These are phyloP conservation scores for Callipepla squamata DNA, from an alignment of 2,113 vertebrate species.

Conservation along the genomic window DNA sequence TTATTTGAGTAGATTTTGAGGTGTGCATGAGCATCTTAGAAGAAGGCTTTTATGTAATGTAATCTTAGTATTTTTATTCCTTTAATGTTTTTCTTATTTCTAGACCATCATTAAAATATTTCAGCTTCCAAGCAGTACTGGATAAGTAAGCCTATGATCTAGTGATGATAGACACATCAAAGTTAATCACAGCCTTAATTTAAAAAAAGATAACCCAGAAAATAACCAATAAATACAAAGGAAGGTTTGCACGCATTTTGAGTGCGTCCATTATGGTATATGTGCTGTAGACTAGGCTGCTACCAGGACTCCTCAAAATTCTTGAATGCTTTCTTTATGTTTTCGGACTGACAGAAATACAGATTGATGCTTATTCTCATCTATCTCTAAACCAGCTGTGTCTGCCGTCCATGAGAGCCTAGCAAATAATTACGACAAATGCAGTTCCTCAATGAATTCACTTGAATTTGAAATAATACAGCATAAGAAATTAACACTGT, in stretches of 20 bases:
- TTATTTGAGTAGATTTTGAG: background rate
- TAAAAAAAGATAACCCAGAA: conserved; percentile 45
- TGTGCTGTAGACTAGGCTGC: background rate
- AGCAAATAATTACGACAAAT: background rate
- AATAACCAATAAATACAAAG: conserved; percentile 17
- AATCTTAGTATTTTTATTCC: background rate
- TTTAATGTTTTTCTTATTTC: conserved; percentile 29
- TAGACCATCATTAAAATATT: conserved; percentile 47
- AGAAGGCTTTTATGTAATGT: background rate
- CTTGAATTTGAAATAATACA: background rate
- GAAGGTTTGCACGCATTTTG: background rate
- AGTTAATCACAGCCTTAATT: conserved; percentile 47
- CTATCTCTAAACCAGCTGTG: background rate
- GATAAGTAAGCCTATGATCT: conserved; percentile 43
- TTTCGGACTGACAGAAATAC: background rate
- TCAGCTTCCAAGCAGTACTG: conserved; percentile 18
- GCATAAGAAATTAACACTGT: background rate
- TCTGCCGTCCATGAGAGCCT: background rate
- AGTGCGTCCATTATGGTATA: background rate
- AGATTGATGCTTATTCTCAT: background rate
- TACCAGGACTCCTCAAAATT: background rate
- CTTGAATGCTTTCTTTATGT: background rate
- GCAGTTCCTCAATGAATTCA: background rate
- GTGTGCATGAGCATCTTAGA: background rate
- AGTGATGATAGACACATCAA: conserved; percentile 56